Conservation (phyloP, 2,113 vertebrate species). For the Athene cunicularia region DNA sequence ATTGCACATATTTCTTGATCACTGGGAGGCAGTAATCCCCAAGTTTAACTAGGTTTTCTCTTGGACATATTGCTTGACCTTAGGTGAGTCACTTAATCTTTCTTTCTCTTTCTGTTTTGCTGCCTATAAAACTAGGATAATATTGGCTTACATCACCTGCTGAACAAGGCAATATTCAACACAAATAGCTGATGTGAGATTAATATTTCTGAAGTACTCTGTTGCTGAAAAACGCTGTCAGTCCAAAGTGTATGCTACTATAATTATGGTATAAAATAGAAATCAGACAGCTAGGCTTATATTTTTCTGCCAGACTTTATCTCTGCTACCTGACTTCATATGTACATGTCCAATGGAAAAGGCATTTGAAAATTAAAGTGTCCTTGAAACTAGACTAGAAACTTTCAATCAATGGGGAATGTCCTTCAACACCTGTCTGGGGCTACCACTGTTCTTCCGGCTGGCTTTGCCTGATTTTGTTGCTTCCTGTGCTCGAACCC, state of each 20-base stretch:
- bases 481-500: not conserved
- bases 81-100: not conserved
- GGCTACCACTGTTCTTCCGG: not conserved
- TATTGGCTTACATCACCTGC: not conserved
- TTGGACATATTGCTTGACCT: not conserved
- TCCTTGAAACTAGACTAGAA: slow-evolving; percentile 12
- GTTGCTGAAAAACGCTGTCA: slow-evolving; percentile 12
- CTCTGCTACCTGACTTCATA: not conserved
- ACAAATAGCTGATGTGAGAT: not conserved
- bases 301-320: not conserved
- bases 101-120: not conserved
- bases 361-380: not conserved
- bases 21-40: slow-evolving; percentile 3
- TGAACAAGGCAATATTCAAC: slow-evolving; percentile 11
- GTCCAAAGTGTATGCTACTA: not conserved
- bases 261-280: not conserved
- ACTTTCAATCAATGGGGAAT: not conserved
- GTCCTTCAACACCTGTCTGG: not conserved
- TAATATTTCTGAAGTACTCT: not conserved
- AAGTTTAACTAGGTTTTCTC: not conserved
- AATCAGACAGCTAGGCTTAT: not conserved
- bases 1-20: not conserved
- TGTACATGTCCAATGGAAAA: not conserved
- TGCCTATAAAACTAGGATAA: not conserved
- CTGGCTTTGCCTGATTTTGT: not conserved